Evolutionary conservation across 2,113 vertebrate species (phyloP).

Genomic region (Chionis minor): DNA sequence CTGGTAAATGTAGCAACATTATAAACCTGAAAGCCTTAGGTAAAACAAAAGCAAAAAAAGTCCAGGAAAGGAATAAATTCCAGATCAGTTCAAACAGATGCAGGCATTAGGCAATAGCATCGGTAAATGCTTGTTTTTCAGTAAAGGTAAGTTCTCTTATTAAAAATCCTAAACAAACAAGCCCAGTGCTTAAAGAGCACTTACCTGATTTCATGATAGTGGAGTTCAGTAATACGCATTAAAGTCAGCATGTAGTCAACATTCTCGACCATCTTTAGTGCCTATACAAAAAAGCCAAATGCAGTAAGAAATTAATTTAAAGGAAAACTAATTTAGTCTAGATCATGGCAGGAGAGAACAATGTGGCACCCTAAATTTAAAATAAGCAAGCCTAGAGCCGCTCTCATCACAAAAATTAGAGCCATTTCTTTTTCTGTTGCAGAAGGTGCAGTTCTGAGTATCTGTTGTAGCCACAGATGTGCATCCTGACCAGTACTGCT

Average conservation of each 20-base stretch:
- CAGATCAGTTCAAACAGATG: neutral
- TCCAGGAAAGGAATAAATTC: neutral
- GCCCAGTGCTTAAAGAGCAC: neutral
- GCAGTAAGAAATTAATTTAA: neutral
- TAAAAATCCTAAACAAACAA: neutral
- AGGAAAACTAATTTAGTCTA: neutral
- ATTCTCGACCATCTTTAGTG: neutral
- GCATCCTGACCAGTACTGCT: neutral
- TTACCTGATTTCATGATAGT: neutral
- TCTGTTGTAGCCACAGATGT: neutral
- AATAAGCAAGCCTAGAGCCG: neutral
- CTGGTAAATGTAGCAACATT: neutral
- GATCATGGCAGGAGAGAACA: neutral
- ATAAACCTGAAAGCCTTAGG: neutral
- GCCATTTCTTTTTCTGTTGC: neutral
- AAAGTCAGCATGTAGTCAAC: neutral
- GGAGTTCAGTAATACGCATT: neutral
- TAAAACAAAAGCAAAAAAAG: neutral
- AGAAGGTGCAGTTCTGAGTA: neutral
- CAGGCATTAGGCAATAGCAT: neutral
- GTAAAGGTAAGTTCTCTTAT: neutral
- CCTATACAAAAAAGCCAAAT: neutral
- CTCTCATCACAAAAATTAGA: neutral
- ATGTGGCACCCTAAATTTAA: neutral
- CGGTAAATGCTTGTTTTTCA: neutral